Conservation (phyloP, 2,113 vertebrate species). For the Ptilonorhynchus violaceus region DNA sequence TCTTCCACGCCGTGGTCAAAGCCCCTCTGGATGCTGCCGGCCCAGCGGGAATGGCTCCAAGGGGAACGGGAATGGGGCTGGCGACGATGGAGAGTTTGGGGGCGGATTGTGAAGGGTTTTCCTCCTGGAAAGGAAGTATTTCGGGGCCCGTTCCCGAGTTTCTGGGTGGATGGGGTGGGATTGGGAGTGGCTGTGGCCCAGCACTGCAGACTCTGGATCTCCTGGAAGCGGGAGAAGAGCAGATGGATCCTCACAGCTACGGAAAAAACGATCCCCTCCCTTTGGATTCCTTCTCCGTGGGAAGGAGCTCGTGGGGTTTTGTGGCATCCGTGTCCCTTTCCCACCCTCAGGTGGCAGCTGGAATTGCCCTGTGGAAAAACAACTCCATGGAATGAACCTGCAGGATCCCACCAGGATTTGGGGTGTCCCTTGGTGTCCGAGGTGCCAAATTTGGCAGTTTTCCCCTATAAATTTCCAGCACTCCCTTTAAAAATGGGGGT, state of each 20-base stretch:
- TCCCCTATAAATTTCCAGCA: fast-evolving
- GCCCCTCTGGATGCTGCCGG: not conserved
- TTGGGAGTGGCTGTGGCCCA: not conserved
- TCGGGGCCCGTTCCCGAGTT: not conserved
- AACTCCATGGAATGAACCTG: not conserved
- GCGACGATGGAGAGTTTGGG: no score
- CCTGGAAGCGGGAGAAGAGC: not conserved
- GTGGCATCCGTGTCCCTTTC: not conserved
- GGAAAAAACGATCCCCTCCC: fast-evolving
- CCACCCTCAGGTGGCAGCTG: not conserved
- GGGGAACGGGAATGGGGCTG: fast-evolving
- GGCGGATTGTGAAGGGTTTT: not conserved
- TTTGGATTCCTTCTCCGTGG: not conserved
- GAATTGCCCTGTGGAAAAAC: not conserved
- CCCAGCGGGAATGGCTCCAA: not conserved
- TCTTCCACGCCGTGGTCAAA: not conserved
- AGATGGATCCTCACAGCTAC: not conserved
- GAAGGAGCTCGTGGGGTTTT: not conserved
- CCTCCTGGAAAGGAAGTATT: not conserved
- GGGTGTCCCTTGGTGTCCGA: not conserved
- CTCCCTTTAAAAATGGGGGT: not conserved
- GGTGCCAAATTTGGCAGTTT: not conserved
- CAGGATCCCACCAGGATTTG: not conserved
- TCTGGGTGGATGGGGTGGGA: not conserved
- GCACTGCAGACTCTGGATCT: not conserved